phyloP scores from a whole-genome alignment of 23 tunicate species.

The Phallusia fumigata region DNA sequence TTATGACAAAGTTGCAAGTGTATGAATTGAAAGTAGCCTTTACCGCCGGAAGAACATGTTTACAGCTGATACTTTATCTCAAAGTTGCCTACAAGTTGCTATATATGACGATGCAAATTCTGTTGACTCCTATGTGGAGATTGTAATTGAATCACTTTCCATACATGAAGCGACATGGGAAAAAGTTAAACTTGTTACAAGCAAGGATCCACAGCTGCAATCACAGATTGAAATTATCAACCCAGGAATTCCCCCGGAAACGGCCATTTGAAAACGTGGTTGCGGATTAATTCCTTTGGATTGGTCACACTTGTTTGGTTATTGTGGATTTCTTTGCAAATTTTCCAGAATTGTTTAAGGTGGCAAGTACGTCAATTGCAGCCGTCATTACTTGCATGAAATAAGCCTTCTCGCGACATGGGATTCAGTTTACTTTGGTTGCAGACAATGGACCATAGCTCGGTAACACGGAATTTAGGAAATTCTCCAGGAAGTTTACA shows the following conservation, averaged over 20 bases:
- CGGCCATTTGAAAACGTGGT: background rate
- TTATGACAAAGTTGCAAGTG: constrained; percentile 6
- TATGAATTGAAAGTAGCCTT: background rate
- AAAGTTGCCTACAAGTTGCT: background rate
- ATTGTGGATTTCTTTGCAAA: constrained; percentile 26
- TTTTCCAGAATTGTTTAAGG: constrained; percentile 12
- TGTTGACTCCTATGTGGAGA: background rate
- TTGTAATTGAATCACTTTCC: background rate
- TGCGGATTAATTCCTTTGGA: constrained; percentile 9
- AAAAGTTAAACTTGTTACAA: background rate
- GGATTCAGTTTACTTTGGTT: background rate
- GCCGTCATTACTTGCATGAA: constrained; percentile 19
- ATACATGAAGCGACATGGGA: background rate
- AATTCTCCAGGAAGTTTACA: constrained; percentile 8
- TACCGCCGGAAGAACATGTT: constrained; percentile 6
- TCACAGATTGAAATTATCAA: background rate
- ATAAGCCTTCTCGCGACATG: constrained; percentile 13
- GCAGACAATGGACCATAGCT: background rate
- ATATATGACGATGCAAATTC: background rate
- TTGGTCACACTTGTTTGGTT: constrained; percentile 10
- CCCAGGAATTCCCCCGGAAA: background rate
- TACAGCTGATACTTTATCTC: background rate
- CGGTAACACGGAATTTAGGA: background rate
- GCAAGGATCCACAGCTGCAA: background rate
- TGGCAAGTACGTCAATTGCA: background rate